Evolutionary conservation across 2,113 vertebrate species (phyloP).

Genomic region (Probosciger aterrimus): DNA sequence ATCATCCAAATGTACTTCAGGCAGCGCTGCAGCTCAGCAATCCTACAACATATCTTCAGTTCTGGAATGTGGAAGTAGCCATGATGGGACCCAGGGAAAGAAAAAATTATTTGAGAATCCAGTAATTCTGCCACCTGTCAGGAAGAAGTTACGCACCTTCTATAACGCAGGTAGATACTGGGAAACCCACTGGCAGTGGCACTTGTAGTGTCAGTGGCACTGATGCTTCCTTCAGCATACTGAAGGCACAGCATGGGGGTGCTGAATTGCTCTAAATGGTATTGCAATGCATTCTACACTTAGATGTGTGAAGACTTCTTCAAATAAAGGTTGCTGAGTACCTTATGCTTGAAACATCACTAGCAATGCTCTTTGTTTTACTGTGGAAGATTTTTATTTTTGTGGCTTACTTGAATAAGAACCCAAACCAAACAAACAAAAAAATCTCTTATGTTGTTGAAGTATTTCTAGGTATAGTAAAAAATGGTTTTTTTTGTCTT

Average conservation of each 20-base stretch:
- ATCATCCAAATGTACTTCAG: constrained; percentile 66
- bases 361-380: neutral
- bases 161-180: constrained; percentile 82
- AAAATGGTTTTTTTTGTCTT: neutral
- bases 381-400: neutral
- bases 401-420: neutral
- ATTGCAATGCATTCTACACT: neutral
- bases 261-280: neutral
- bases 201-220: fast-evolving
- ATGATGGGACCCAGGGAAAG: constrained; percentile 33
- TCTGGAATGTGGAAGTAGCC: constrained; percentile 23
- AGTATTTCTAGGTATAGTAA: neutral
- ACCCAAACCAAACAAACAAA: neutral
- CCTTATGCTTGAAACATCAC: neutral
- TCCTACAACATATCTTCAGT: neutral
- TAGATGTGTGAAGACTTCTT: neutral
- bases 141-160: constrained; percentile 89
- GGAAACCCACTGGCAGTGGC: neutral
- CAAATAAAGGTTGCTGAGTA: neutral
- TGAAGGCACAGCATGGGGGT: neutral
- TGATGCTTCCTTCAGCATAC: neutral
- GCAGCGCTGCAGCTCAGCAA: neutral
- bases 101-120: neutral
- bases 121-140: constrained; percentile 51
- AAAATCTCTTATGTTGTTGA: neutral